Percentiles rank a stretch among this genome's conserved stretches.
These are phyloP conservation scores for Macrosteles quadrilineatus DNA, from an alignment of 1,140 invertebrate genomes.

Conservation along the genomic window DNA sequence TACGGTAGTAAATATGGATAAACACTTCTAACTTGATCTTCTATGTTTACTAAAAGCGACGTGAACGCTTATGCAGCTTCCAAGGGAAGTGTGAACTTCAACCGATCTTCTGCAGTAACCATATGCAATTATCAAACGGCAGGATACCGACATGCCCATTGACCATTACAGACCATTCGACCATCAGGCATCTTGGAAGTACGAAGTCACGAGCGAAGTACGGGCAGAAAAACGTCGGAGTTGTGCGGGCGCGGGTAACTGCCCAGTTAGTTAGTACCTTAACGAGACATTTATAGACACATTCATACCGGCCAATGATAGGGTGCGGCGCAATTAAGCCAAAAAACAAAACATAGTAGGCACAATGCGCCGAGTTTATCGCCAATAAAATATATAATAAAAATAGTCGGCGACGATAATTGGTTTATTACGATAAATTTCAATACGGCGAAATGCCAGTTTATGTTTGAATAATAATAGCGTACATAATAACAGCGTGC, in stretches of 20 bases:
- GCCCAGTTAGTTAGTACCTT: slow-evolving; percentile 12
- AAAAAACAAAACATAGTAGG: slow-evolving; percentile 19
- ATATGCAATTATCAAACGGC: too few relatives aligned
- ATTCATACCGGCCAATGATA: slow-evolving; percentile 16
- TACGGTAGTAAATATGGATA: too few relatives aligned
- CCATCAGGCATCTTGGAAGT: too few relatives aligned
- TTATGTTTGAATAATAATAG: slow-evolving; percentile 32
- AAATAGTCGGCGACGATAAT: slow-evolving; percentile 22
- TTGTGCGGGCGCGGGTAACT: background rate
- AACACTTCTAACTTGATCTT: too few relatives aligned
- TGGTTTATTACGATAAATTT: slow-evolving; percentile 32
- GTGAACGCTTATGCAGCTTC: too few relatives aligned
- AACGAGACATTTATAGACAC: slow-evolving; percentile 24
- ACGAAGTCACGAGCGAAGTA: background rate
- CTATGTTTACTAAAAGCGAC: too few relatives aligned
- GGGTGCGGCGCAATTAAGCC: background rate
- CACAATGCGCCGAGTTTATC: background rate
- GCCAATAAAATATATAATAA: slow-evolving; percentile 28
- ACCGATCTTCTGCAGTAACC: too few relatives aligned
- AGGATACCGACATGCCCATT: too few relatives aligned
- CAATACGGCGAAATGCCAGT: slow-evolving; percentile 28
- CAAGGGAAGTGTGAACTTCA: too few relatives aligned
- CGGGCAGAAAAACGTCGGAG: background rate
- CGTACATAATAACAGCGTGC: slow-evolving; percentile 28
- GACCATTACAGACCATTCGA: too few relatives aligned